Conservation (phyloP, 2,888 invertebrate genomes). For the Onthophagus sagittarius region DNA sequence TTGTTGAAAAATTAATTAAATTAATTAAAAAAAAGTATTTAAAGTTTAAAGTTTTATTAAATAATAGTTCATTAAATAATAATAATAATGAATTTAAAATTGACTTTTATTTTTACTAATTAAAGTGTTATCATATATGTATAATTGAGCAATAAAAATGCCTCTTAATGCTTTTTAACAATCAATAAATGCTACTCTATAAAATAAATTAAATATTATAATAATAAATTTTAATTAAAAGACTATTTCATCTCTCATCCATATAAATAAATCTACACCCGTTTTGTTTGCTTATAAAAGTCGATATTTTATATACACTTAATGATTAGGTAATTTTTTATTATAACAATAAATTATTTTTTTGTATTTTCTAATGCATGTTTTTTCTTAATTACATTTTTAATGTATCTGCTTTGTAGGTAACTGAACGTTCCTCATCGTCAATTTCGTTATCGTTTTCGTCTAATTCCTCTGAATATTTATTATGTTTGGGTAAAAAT, state of each 20-base stretch:
- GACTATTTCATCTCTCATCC: neutral
- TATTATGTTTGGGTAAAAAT: constrained; percentile 58
- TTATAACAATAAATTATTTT: neutral
- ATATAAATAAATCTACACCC: constrained; percentile 13
- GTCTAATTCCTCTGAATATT: constrained; percentile 49
- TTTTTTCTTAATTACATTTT: constrained; percentile 15
- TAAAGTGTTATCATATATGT: too few relatives aligned
- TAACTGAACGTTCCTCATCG: constrained; percentile 33
- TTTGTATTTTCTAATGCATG: constrained; percentile 3
- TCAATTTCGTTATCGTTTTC: constrained; percentile 31
- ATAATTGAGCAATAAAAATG: too few relatives aligned
- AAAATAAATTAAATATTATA: too few relatives aligned
- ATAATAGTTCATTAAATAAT: too few relatives aligned
- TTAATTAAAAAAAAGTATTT: too few relatives aligned
- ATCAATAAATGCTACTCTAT: too few relatives aligned
- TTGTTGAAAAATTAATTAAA: too few relatives aligned
- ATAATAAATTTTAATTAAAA: neutral
- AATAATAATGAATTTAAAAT: too few relatives aligned
- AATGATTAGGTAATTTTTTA: neutral
- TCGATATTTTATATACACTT: neutral
- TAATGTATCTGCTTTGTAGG: constrained; percentile 34
- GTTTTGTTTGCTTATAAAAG: constrained; percentile 11
- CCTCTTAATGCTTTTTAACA: too few relatives aligned
- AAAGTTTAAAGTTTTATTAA: too few relatives aligned
- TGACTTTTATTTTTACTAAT: too few relatives aligned